Evolutionary conservation across 2,113 vertebrate genomes (phyloP), one percentile per base, ranked within the genome.

Genomic region (Beaufortia kweichowensis): DNA sequence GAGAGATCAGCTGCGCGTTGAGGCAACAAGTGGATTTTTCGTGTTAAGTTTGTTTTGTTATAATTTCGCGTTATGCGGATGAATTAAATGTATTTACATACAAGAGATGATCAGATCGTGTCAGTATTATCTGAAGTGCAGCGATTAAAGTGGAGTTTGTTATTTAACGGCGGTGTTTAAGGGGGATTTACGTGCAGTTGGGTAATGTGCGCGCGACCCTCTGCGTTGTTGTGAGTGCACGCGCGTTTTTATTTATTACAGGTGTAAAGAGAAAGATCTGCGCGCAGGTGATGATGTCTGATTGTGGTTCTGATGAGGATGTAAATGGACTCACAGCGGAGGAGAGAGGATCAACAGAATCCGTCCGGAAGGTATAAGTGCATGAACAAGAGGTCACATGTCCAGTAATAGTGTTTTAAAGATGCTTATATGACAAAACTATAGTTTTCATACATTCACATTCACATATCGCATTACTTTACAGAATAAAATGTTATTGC

Each of bases 331-430:
- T 53, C 48, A 53, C 48, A 23, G 31, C 62, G 31, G 88, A 81
- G 63, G 78, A 80, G 28, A 39, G 57, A 21, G 78, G 82, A 55
- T 91, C 89, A 6, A 72, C 61, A 6, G 78, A 81, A 64, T 91
- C 89, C 82, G 77, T 88, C 81, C 81, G 90, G 14, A 91, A 91
- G 91, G 91, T 89, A 39, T n/a, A 78, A 69, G 78, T n/a, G 53
- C 9, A 15, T 2, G n/a, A 10, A 9, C 33, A 23, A 3, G 4
- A 39, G n/a, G n/a, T n/a, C n/a, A n/a, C n/a, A n/a, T n/a, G n/a
- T n/a, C n/a, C n/a, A n/a, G 8, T 11, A 14, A 3, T 15, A 11
- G 3, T 1, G 41, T 43, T 43, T 43, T 43, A 12, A 9, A 43
- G 14, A 46, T 46, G 41, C 41, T 14, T 3, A 14, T 14, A 15